Evolutionary conservation across 2,113 vertebrate species (phyloP).

Genomic region (Caranx ignobilis): DNA sequence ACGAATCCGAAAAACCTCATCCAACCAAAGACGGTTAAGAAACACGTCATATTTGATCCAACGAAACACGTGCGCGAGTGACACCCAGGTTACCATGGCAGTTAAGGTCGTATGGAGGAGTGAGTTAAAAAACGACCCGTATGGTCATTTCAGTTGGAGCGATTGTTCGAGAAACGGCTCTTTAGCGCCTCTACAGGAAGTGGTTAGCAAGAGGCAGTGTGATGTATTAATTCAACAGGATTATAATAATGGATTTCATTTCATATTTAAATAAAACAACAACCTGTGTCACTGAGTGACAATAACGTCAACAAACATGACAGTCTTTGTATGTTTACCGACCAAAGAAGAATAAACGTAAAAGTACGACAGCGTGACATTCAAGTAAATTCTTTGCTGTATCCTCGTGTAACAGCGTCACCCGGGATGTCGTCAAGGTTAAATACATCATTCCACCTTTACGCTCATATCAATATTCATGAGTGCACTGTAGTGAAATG

Average conservation of each 20-base stretch:
- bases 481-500: neutral
- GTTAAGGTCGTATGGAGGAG: too few relatives aligned
- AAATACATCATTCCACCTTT: neutral
- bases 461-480: neutral
- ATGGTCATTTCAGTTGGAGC: neutral
- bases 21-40: too few relatives aligned
- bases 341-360: neutral
- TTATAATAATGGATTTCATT: neutral
- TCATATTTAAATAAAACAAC: neutral
- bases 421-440: constrained; percentile 1
- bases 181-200: neutral
- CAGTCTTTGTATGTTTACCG: neutral
- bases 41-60: too few relatives aligned
- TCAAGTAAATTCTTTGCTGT: neutral
- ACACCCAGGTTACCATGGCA: too few relatives aligned
- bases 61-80: too few relatives aligned
- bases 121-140: neutral
- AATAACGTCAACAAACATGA: neutral
- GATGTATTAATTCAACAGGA: neutral
- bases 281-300: neutral
- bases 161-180: too few relatives aligned
- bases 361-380: neutral
- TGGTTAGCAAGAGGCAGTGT: neutral
- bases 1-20: too few relatives aligned
- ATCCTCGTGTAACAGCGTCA: neutral